These are phyloP conservation scores for Leiothrix lutea DNA, from an alignment of 2,113 vertebrate genomes.

Conservation along the genomic window DNA sequence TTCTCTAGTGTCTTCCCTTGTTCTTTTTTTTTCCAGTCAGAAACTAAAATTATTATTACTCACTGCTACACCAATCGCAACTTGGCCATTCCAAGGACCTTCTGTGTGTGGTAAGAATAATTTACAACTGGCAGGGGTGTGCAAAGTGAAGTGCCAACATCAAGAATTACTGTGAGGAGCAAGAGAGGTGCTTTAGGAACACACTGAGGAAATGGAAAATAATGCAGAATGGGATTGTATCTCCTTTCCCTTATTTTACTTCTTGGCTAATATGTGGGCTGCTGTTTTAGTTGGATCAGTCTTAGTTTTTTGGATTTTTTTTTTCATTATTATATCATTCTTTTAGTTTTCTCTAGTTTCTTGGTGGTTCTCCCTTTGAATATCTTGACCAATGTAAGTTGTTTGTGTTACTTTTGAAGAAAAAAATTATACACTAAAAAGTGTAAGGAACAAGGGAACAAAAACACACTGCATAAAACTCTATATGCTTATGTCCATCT, in stretches of 20 bases:
- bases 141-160: neutral
- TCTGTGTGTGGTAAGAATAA: constrained; percentile 77
- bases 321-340: neutral
- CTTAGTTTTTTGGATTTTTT: neutral
- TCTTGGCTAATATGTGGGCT: too few species aligned
- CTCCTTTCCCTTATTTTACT: neutral
- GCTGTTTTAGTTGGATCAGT: neutral
- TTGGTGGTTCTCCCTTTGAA: neutral
- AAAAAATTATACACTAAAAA: rapidly evolving
- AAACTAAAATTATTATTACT: constrained; percentile 78
- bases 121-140: neutral
- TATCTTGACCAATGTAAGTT: neutral
- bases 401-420: neutral
- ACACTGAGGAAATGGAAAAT: neutral
- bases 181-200: neutral
- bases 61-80: constrained; percentile 87
- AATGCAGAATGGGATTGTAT: neutral
- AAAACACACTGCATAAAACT: neutral
- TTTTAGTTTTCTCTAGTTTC: neutral
- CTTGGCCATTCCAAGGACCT: constrained; percentile 79
- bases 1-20: neutral
- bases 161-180: neutral
- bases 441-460: neutral
- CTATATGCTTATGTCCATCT: neutral
- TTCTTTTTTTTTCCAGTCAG: constrained; percentile 73